Evolutionary conservation across 1,140 invertebrate species (phyloP).

Genomic region (Cyclargus thomasi): DNA sequence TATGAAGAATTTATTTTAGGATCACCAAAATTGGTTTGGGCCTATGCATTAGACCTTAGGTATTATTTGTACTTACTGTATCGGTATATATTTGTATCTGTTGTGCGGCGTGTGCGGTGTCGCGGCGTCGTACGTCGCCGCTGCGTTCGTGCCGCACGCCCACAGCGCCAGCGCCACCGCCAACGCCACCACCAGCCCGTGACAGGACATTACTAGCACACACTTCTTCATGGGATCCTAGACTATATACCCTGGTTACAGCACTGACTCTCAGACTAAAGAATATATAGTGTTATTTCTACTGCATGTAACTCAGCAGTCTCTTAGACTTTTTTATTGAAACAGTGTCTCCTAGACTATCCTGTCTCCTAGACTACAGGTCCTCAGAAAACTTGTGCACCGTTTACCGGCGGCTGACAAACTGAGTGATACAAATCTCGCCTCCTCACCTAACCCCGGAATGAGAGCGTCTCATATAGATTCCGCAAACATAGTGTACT

Average conservation of each 20-base stretch:
- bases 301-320: neutral
- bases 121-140: slow-evolving; percentile 51
- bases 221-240: slow-evolving; percentile 29
- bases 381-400: slow-evolving; percentile 33
- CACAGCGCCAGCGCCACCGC: slow-evolving; percentile 48
- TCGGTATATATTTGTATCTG: slow-evolving; percentile 56
- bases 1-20: no score
- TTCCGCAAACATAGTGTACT: slow-evolving; percentile 56
- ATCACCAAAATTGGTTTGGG: no score
- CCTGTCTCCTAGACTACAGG: neutral
- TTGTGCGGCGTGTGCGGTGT: slow-evolving; percentile 53
- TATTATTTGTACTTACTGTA: slow-evolving; percentile 33
- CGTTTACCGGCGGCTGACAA: slow-evolving; percentile 31
- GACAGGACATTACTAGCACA: slow-evolving; percentile 44
- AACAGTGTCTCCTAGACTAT: no score
- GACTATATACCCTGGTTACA: neutral
- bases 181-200: slow-evolving; percentile 44
- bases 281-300: no score
- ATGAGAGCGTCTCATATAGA: slow-evolving; percentile 50
- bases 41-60: no score
- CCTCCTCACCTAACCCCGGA: slow-evolving; percentile 51
- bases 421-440: slow-evolving; percentile 47
- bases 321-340: neutral
- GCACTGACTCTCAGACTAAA: neutral
- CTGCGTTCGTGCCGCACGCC: slow-evolving; percentile 46